Evolutionary conservation across 2,888 invertebrate genomes (phyloP), one percentile per base, ranked within the genome.

Genomic region (Parasteatoda lunata): DNA sequence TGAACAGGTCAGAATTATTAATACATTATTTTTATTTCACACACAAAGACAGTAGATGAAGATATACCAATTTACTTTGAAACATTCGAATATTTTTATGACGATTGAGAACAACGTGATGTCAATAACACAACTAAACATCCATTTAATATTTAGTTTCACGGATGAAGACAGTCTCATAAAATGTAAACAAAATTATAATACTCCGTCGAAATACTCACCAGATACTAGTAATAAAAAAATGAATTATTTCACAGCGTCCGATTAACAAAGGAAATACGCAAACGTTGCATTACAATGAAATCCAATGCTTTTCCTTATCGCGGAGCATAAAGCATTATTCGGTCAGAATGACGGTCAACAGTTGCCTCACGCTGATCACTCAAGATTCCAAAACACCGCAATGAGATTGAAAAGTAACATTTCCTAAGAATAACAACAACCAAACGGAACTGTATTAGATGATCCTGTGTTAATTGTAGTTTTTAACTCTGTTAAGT

Each of bases 301-400:
- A 59, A 59, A 59, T 59, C 8, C 59, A 59, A n/a, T n/a, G 59
- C 11, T 59, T 59, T 59, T n/a, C 59, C n/a, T 59, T 59, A 59
- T 59, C 59, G 11, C n/a, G 59, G 9, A 13, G 8, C 59, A 59
- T 9, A 59, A 13, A 59, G 59, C 59, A 59, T 59, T 59, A 13
- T n/a, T 59, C 9, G 59, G 11, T 59, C n/a, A 59, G 52, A 52
- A 75, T 75, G 80, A 80, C 80, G 85, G 85, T 85, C 85, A 85
- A 85, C 85, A 85, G 85, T 80, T 80, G 80, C 80, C 76, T 54
- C 71, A 65, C n/a, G 70, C 64, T 70, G 70, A 71, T 49, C 84
- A 73, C 66, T 72, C 76, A 15, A 52, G 71, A 80, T 85, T 85
- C 77, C 85, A 80, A 85, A 85, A 85, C 85, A 85, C 85, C 85